Evolutionary conservation across 2,888 invertebrate species (phyloP), one percentile per base, ranked within the genome.

Genomic region (Diarsia brunnea): DNA sequence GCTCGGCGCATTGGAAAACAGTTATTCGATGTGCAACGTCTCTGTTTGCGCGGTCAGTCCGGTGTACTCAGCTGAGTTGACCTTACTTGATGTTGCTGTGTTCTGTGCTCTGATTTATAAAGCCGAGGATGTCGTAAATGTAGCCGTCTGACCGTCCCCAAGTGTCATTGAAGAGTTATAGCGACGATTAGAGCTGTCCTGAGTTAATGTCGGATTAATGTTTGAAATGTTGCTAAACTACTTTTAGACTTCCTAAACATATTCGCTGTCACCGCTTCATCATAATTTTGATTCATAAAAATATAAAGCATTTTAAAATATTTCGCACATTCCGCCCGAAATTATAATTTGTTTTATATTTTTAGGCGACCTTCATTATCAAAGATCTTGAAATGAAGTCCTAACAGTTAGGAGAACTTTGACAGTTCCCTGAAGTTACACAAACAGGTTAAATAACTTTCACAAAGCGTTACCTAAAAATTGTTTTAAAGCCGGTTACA

Each of bases 1-100:
- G 93, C 88, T 92, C 92, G 91, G 90, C 89, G 92, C 92, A 94
- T 93, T 89, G 93, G 93, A 94, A 95, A 94, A 94, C 93, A 89
- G 92, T 92, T 93, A 93, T 91, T 91, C 92, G 89, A 90, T 88
- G 89, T 89, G 87, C 89, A 88, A 86, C 85, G 89, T 89, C 89
- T 90, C 89, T 89, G 91, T 91, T 92, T 92, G 90, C 86, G 89
- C 90, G 89, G 85, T 89, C 90, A 90, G 82, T 87, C 86, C 86
- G 81, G 83, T 87, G 86, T 78, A 85, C 86, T 87, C 88, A 81
- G 82, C 88, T 83, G 85, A 85, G 84, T 69, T 86, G 84, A 88
- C 87, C 79, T 80, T 70, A 80, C 82, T 73, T 78, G 70, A 78
- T 78, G 70, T 70, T 76, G 65, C 72, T 78, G 61, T 76, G 69